Conservation (phyloP, 2,797 vertebrate genomes). For the Mareca penelope region DNA sequence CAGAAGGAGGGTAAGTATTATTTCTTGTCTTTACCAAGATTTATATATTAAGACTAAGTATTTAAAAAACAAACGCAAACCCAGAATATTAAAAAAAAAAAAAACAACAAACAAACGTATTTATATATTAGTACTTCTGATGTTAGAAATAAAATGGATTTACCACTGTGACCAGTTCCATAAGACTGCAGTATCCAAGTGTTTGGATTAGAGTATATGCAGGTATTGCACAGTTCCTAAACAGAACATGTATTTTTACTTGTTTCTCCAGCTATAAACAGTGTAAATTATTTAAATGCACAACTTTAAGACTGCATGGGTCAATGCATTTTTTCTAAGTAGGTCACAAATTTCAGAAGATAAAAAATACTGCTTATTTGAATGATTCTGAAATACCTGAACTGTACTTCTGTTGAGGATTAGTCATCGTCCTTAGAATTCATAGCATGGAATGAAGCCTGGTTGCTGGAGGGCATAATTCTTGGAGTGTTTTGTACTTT, state of each 20-base stretch:
- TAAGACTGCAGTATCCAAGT: not conserved
- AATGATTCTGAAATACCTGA: not conserved
- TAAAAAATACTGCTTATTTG: not conserved
- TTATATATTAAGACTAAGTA: not conserved
- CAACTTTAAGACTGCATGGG: not conserved
- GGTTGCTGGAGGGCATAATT: not conserved
- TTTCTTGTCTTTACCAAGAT: constrained; percentile 10
- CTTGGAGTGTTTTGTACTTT: not conserved
- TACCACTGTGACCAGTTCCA: not conserved
- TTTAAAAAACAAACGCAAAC: not conserved
- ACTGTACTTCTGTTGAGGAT: not conserved
- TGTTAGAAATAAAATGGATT: not conserved
- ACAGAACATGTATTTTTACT: not conserved
- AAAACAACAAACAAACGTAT: too few species aligned
- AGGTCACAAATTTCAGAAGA: not conserved
- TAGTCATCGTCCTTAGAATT: not conserved
- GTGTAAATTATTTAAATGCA: not conserved
- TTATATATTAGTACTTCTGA: not conserved
- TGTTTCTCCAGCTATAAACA: not conserved
- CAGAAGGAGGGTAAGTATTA: constrained; percentile 42
- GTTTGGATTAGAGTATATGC: not conserved
- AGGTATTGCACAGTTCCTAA: not conserved
- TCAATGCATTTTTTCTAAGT: not conserved
- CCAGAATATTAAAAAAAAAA: not conserved
- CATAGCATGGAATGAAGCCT: not conserved